Evolutionary conservation across 1,140 invertebrate species (phyloP), one percentile per base, ranked within the genome.

Genomic region (Zaprionus africanus): DNA sequence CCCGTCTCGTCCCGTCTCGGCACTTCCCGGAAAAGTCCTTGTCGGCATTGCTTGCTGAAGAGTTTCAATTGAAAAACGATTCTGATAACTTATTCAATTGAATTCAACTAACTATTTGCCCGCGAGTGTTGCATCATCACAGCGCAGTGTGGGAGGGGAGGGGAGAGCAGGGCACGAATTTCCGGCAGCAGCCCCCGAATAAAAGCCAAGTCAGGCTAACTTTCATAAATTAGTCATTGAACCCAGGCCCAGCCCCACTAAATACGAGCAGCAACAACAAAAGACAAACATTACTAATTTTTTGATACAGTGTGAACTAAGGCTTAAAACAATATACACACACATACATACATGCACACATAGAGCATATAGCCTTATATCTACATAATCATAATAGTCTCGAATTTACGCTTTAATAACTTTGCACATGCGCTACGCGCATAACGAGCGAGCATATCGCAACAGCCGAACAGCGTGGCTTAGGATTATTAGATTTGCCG

Each of bases 191-290:
- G 54, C 19, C 51, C 67, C n/a, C n/a, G n/a, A 76, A 80, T 54
- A 66, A 70, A 63, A 69, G 81, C 57, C 78, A 85, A 82, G 70
- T 85, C 71, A 62, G 71, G 73, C 46, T 62, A 84, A 84, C 84
- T 88, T 87, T 88, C 84, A 88, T 87, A 87, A 87, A 87, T 87
- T 87, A 87, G 84, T 81, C 84, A 87, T 87, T 87, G 84, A 87
- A 87, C 84, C 68, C 74, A 62, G 68, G 22, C 22, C 63, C 76
- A 69, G 66, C 31, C 64, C 66, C 22, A 26, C 83, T 85, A 79
- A 85, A 86, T 74, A 68, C 82, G 69, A 73, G 62, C 17, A 62
- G 38, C 28, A 58, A 58, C 46, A 41, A 41, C 38, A 68, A 53
- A 70, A 63, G 60, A 46, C 68, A 72, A 51, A 72, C 43, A 46